These are phyloP conservation scores for Coelopa pilipes DNA, from an alignment of 2,888 invertebrate genomes.

Conservation along the genomic window DNA sequence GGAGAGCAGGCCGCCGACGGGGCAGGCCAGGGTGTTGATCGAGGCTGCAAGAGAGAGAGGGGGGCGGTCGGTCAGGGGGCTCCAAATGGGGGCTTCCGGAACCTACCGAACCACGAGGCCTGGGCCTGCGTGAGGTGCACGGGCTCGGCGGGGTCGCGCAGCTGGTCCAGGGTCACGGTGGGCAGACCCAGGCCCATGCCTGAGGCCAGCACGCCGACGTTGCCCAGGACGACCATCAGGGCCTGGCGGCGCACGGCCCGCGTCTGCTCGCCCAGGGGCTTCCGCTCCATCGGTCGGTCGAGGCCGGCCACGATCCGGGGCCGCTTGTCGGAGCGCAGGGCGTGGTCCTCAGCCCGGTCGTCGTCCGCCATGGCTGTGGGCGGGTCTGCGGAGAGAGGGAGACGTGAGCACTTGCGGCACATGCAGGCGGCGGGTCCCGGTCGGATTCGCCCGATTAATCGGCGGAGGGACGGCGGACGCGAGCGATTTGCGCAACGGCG, in stretches of 20 bases:
- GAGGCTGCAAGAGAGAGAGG: slow-evolving; percentile 53
- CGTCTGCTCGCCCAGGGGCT: slow-evolving; percentile 59
- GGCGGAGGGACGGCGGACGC: background rate
- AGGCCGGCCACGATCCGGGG: slow-evolving; percentile 52
- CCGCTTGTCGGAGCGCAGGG: slow-evolving; percentile 40
- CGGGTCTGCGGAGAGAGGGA: too few relatives aligned
- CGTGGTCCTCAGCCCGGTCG: slow-evolving; percentile 38
- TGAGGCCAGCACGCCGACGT: slow-evolving; percentile 60
- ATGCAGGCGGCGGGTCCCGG: too few relatives aligned
- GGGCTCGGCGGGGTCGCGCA: slow-evolving; percentile 53
- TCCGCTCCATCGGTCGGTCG: slow-evolving; percentile 45
- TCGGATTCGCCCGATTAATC: too few relatives aligned
- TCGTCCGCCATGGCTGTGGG: background rate
- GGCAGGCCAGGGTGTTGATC: slow-evolving; percentile 61
- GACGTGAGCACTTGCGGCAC: too few relatives aligned
- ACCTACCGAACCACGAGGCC: slow-evolving; percentile 64
- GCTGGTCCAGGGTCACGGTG: slow-evolving; percentile 57
- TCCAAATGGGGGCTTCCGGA: background rate
- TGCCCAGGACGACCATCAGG: slow-evolving; percentile 61
- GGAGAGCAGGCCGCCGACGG: slow-evolving; percentile 63
- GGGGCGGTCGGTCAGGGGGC: background rate
- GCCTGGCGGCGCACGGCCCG: slow-evolving; percentile 61
- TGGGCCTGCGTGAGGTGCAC: slow-evolving; percentile 55
- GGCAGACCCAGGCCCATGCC: slow-evolving; percentile 64
- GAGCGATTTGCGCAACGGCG: background rate